Evolutionary conservation across 2,113 vertebrate species (phyloP), one percentile per base, ranked within the genome.

Genomic region (Microtus oregoni): DNA sequence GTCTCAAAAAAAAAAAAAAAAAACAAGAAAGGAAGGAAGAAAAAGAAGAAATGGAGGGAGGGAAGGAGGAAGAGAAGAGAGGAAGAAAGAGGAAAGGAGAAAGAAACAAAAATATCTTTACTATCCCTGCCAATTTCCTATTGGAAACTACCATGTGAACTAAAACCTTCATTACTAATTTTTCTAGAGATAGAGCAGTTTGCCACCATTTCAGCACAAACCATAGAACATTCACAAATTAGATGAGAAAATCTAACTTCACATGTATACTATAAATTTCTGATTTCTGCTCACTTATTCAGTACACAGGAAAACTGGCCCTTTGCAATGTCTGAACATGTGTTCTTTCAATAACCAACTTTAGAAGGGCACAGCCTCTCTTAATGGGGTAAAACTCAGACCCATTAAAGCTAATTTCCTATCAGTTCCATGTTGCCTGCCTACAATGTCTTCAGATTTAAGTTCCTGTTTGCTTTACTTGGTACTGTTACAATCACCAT

Each of bases 181-280:
- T 95, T 72, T 63, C 65, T 70, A 65, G 55, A 94, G n/a, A 91
- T 94, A 32, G 35, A 32, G 35, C 41, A 72, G 13, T 76, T 38
- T 50, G 58, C 76, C 85, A 3, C 28, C 7, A 52, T 5, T 38
- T 28, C 5, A 41, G 65, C 44, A 93, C 35, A 67, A 79, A 78
- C 30, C 20, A 41, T 0, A 50, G n/a, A 78, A 63, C 50, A 96
- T 28, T 65, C 30, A 81, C 77, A 94, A 32, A 12, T 86, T 52
- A 89, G 55, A 95, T 75, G 28, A n/a, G 26, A 85, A 94, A 87
- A 94, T 26, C 65, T 90, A 91, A 61, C 67, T 95, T 95, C 96
- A 86, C 22, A 85, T 68, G 0, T 47, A 93, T 91, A 93, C 73
- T 78, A 68, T 35, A 58, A 26, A 52, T n/a, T 87, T 87, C 67